These are phyloP conservation scores for Siniperca undulata DNA, from an alignment of 2,797 vertebrate species.

Conservation along the genomic window DNA sequence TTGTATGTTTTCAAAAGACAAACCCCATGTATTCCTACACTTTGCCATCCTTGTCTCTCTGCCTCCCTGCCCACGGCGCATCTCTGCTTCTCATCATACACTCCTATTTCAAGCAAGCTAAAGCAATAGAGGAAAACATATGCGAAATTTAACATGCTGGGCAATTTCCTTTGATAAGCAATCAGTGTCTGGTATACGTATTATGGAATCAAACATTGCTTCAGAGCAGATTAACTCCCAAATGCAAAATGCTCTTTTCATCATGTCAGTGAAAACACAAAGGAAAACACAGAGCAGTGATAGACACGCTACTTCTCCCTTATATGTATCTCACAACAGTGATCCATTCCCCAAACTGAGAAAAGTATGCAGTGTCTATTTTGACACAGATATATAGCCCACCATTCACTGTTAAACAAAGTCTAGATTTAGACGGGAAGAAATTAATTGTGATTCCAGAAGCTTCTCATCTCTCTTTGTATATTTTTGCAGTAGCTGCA, in stretches of 20 bases:
- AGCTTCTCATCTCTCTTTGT: slow-evolving; percentile 39
- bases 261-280: slow-evolving; percentile 54
- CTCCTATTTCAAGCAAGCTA: slow-evolving; percentile 55
- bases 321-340: slow-evolving; percentile 5
- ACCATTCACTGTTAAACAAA: slow-evolving; percentile 51
- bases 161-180: slow-evolving; percentile 74
- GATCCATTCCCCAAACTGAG: slow-evolving; percentile 27
- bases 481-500: slow-evolving; percentile 45
- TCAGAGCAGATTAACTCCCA: slow-evolving; percentile 55
- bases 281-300: slow-evolving; percentile 17
- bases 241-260: slow-evolving; percentile 66
- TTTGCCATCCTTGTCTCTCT: slow-evolving; percentile 23
- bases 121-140: slow-evolving; percentile 42
- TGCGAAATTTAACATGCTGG: slow-evolving; percentile 39
- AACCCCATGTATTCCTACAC: slow-evolving; percentile 2
- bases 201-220: slow-evolving; percentile 58
- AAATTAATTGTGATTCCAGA: slow-evolving; percentile 50
- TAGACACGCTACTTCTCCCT: slow-evolving; percentile 20
- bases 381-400: slow-evolving; percentile 39
- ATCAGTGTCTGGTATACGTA: slow-evolving; percentile 66
- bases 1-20: slow-evolving; percentile 31
- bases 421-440: slow-evolving; percentile 39
- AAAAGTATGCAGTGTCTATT: slow-evolving; percentile 36
- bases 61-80: background rate
- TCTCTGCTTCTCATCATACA: slow-evolving; percentile 51